phyloP scores from a whole-genome alignment of 2,113 vertebrate species.

The Hippocampus comes region DNA sequence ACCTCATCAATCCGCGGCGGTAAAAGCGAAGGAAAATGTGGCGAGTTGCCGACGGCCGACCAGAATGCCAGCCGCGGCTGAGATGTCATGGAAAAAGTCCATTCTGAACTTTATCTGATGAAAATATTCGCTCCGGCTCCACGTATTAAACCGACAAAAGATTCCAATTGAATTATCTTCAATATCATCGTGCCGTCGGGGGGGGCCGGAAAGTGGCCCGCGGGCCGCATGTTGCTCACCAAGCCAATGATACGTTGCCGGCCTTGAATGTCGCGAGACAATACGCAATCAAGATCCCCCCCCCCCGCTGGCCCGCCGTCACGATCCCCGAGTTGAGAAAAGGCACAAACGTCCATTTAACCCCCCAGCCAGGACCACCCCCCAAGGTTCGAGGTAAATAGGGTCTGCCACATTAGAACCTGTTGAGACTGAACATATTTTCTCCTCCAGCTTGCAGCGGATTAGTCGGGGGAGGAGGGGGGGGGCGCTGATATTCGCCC shows the following conservation, averaged over 20 bases:
- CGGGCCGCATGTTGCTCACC: neutral
- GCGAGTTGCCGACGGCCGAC: too few relatives aligned
- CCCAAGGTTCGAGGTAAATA: constrained; percentile 63
- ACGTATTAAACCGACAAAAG: too few relatives aligned
- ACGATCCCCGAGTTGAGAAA: constrained; percentile 48
- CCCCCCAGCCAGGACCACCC: constrained; percentile 73
- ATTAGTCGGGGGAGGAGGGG: neutral
- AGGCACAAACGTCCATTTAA: constrained; percentile 56
- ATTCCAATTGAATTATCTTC: neutral
- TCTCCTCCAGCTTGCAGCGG: constrained; percentile 76
- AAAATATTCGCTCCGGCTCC: too few relatives aligned
- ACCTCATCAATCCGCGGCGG: neutral
- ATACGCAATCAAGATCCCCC: constrained; percentile 65
- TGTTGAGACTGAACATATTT: constrained; percentile 79
- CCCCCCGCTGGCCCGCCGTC: constrained; percentile 58
- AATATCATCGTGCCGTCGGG: neutral
- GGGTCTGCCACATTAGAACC: constrained; percentile 65
- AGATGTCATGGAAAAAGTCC: too few relatives aligned
- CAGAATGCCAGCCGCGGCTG: too few relatives aligned
- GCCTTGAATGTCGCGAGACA: constrained; percentile 64
- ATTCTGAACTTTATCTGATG: too few relatives aligned
- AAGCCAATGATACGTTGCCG: constrained; percentile 23
- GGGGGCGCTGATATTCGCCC: constrained; percentile 87
- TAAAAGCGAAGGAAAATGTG: too few relatives aligned
- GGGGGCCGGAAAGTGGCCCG: neutral